phyloP scores from a whole-genome alignment of 2,797 vertebrate species.

The Dromococcyx pavoninus region DNA sequence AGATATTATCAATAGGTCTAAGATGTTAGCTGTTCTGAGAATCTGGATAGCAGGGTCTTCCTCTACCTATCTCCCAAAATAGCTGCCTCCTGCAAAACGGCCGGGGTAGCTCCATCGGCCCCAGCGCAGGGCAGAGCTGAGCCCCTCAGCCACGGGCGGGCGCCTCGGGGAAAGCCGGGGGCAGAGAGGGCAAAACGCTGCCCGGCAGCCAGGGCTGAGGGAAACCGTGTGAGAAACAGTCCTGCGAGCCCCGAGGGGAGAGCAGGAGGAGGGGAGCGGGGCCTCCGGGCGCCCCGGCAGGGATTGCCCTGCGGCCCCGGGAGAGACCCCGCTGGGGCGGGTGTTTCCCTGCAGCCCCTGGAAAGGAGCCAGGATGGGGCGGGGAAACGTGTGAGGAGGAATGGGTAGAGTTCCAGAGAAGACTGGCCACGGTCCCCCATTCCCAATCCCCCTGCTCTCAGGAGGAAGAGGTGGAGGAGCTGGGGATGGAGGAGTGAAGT shows the following conservation, averaged over 20 bases:
- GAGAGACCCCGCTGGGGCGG: no score
- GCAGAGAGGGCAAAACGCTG: not conserved
- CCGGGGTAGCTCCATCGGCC: not conserved
- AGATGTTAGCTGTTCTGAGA: not conserved
- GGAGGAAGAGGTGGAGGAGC: not conserved
- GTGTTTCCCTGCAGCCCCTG: not conserved
- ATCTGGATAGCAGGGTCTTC: accelerated
- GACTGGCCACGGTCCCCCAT: accelerated
- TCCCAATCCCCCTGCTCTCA: no score
- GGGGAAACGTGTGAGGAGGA: accelerated
- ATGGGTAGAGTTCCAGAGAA: no score
- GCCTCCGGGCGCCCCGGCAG: not conserved
- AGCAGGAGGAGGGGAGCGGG: not conserved
- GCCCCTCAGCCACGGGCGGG: not conserved
- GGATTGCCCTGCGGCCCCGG: not conserved
- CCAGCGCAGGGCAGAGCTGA: not conserved
- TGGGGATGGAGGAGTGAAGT: accelerated
- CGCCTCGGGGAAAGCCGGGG: no score
- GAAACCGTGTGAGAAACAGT: not conserved
- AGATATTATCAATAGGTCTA: not conserved
- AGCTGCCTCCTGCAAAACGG: not conserved
- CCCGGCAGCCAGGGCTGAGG: not conserved
- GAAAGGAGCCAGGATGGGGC: not conserved
- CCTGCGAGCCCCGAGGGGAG: not conserved
- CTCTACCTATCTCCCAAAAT: accelerated